Conservation (phyloP, 92 coral and sea anemone species). For the Plumapathes pennacea region DNA sequence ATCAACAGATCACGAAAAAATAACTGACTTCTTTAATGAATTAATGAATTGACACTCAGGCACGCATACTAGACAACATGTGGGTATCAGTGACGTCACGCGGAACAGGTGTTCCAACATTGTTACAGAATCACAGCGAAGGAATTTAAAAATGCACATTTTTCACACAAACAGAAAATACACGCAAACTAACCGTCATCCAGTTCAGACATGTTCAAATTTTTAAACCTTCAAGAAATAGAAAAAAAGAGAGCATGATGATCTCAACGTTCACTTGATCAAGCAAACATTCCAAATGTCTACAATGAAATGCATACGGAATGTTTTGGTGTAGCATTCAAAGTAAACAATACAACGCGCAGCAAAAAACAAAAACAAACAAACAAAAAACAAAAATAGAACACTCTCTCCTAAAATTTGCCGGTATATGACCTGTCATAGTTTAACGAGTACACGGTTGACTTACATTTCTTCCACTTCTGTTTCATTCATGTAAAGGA, state of each 20-base stretch:
- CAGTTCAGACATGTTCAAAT: conserved; percentile 61
- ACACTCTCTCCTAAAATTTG: too few species aligned
- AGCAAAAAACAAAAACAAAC: too few species aligned
- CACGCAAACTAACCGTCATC: conserved; percentile 68
- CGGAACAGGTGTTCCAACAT: too few species aligned
- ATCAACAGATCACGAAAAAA: too few species aligned
- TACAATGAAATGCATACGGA: not conserved
- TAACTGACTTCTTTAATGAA: not conserved
- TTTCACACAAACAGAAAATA: not conserved
- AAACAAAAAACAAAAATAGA: too few species aligned
- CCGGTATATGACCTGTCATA: too few species aligned
- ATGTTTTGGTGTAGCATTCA: too few species aligned
- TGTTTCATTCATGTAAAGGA: conserved; percentile 59
- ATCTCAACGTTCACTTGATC: too few species aligned
- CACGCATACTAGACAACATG: not conserved
- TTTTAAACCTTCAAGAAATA: conserved; percentile 54
- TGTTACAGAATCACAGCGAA: too few species aligned
- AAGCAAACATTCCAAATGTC: not conserved
- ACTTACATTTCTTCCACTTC: conserved; percentile 83
- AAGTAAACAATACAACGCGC: too few species aligned
- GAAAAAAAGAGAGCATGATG: not conserved
- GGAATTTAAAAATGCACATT: not conserved
- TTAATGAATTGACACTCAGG: not conserved
- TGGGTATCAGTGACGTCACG: too few species aligned
- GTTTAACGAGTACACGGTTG: not conserved